phyloP scores from a whole-genome alignment of 2,888 invertebrate species.

The Hermodice carunculata region DNA sequence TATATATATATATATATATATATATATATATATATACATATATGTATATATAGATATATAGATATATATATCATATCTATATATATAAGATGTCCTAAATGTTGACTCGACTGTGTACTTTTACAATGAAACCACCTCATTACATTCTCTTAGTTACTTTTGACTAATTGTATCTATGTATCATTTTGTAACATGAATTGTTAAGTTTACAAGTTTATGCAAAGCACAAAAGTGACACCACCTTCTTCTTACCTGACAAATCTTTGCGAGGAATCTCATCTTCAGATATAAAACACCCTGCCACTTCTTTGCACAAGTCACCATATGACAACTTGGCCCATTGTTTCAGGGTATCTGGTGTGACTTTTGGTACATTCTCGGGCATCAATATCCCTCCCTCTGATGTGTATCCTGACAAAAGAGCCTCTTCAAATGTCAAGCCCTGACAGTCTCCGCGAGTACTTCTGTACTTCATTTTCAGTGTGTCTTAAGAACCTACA shows the following conservation, averaged over 20 bases:
- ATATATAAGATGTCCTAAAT: no score
- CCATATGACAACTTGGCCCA: conserved; percentile 66
- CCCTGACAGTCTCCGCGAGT: conserved; percentile 62
- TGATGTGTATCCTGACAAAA: conserved; percentile 67
- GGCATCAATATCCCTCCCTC: conserved; percentile 72
- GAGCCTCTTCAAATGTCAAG: conserved; percentile 59
- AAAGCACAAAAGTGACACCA: not conserved
- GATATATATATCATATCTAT: no score
- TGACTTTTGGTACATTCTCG: conserved; percentile 60
- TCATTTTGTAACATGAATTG: no score
- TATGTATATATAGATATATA: no score
- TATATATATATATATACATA: no score
- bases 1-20: no score
- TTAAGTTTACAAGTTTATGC: not conserved
- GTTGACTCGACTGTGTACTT: no score
- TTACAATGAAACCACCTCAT: no score
- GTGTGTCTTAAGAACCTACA: no score
- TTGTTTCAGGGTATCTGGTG: conserved; percentile 48
- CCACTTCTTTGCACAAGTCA: conserved; percentile 65
- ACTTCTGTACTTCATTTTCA: conserved; percentile 67
- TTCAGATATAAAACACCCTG: conserved; percentile 64
- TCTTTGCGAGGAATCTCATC: conserved; percentile 66
- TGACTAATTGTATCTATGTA: no score
- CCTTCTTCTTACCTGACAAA: conserved; percentile 50
- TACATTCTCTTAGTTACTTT: no score